A percentile compares a stretch with the other conserved stretches of the same genome.
These are phyloP conservation scores for Cynopterus brachyotis DNA, from an alignment of 2,113 vertebrate species.

Conservation along the genomic window DNA sequence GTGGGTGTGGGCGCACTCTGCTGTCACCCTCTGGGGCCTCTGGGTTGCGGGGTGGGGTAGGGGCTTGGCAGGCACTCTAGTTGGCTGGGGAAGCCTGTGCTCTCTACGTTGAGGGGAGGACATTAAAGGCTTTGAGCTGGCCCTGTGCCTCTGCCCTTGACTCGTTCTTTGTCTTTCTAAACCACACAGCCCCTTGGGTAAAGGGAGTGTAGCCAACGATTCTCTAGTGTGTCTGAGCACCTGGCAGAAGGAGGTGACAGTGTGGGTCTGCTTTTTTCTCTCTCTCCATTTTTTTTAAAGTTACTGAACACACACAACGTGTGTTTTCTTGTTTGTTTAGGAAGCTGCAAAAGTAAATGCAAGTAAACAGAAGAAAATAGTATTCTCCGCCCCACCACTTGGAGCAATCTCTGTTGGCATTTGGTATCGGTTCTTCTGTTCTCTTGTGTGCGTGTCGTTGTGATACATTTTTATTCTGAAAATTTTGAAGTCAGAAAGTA, in stretches of 20 bases:
- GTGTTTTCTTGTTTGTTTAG: neutral
- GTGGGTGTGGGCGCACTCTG: neutral
- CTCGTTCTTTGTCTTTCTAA: slow-evolving; percentile 41
- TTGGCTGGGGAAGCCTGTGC: neutral
- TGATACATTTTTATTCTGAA: neutral
- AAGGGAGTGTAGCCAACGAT: neutral
- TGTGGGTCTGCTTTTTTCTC: neutral
- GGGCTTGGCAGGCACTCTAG: neutral
- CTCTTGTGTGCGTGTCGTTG: neutral
- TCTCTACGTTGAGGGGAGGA: neutral
- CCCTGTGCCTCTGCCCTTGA: neutral
- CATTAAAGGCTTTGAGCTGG: neutral
- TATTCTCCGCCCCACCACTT: neutral
- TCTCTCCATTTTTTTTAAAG: neutral
- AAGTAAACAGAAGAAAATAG: neutral
- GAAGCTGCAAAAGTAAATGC: neutral
- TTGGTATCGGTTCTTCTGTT: neutral
- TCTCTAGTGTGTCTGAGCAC: neutral
- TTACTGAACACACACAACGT: neutral
- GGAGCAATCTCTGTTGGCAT: neutral
- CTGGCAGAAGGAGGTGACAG: neutral
- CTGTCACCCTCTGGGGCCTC: neutral
- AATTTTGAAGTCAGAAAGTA: neutral
- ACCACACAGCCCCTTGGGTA: neutral
- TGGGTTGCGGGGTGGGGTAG: neutral